A percentile compares a stretch with the other conserved stretches of the same genome.
Evolutionary conservation across 1,140 invertebrate species (phyloP).

Genomic region (Drosophila leontia): DNA sequence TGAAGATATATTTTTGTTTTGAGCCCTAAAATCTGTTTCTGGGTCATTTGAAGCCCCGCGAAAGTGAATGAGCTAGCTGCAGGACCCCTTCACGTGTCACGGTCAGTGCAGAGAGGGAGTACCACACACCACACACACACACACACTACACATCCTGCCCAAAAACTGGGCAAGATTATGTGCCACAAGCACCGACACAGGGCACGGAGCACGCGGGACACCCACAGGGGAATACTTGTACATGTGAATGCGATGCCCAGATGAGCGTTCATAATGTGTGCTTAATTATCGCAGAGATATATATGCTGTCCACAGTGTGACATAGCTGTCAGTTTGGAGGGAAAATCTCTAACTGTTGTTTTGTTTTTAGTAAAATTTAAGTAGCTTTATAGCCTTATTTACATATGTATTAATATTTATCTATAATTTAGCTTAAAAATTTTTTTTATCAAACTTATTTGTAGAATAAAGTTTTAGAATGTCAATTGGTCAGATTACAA

Average conservation of each 20-base stretch:
- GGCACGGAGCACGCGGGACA: background rate
- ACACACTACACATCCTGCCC: background rate
- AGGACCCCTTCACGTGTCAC: conserved; percentile 19
- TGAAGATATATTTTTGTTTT: no score
- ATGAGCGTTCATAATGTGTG: conserved; percentile 50
- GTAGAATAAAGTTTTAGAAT: no score
- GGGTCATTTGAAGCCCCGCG: conserved; percentile 4
- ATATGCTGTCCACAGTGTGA: background rate
- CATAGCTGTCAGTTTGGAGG: conserved; percentile 1
- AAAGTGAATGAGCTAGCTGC: conserved; percentile 20
- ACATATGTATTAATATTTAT: background rate
- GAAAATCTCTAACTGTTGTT: background rate
- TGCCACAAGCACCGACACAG: conserved; percentile 1
- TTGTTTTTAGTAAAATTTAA: no score
- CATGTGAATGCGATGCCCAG: conserved; percentile 25
- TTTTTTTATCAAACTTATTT: no score
- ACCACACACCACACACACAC: background rate
- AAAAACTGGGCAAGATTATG: conserved; percentile 7
- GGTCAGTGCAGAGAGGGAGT: conserved; percentile 14
- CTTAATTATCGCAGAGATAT: conserved; percentile 52
- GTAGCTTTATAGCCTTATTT: background rate
- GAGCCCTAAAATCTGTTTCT: conserved; percentile 2
- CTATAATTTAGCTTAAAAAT: background rate
- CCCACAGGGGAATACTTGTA: background rate
- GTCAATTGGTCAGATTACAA: no score